phyloP scores from a whole-genome alignment of 2,888 invertebrate species.

The Rhyacophila evoluta region DNA sequence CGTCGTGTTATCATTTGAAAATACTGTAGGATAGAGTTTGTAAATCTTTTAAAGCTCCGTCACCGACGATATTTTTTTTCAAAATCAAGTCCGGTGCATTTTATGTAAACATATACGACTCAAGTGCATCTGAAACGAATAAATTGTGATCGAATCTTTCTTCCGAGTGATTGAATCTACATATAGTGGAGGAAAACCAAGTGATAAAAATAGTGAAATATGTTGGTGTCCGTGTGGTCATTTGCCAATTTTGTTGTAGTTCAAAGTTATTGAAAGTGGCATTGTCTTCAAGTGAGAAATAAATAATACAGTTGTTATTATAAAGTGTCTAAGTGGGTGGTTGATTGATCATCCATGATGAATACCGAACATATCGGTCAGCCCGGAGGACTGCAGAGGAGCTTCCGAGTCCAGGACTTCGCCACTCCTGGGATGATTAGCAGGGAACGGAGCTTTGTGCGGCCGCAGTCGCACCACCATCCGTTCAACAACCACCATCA shows the following conservation, averaged over 20 bases:
- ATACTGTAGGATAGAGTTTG: background rate
- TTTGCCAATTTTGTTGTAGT: background rate
- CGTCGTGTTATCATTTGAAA: background rate
- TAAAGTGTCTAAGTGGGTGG: no score
- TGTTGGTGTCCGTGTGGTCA: background rate
- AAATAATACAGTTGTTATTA: background rate
- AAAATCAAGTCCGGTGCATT: no score
- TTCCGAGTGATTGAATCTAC: no score
- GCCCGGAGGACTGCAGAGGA: constrained; percentile 64
- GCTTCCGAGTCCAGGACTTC: constrained; percentile 71
- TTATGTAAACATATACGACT: no score
- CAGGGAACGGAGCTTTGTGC: constrained; percentile 79
- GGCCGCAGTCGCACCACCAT: constrained; percentile 71
- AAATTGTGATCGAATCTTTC: no score
- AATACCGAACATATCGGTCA: constrained; percentile 37
- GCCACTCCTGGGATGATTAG: constrained; percentile 71
- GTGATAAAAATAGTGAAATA: constrained; percentile 5
- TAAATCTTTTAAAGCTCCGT: background rate
- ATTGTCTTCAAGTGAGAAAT: background rate
- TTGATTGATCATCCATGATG: constrained; percentile 20
- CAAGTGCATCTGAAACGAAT: no score
- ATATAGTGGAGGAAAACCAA: background rate
- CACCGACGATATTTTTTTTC: no score
- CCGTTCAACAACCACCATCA: constrained; percentile 67
- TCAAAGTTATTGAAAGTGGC: background rate